Evolutionary conservation across 1,140 invertebrate genomes (phyloP).

Genomic region (Cryptotermes secundus): DNA sequence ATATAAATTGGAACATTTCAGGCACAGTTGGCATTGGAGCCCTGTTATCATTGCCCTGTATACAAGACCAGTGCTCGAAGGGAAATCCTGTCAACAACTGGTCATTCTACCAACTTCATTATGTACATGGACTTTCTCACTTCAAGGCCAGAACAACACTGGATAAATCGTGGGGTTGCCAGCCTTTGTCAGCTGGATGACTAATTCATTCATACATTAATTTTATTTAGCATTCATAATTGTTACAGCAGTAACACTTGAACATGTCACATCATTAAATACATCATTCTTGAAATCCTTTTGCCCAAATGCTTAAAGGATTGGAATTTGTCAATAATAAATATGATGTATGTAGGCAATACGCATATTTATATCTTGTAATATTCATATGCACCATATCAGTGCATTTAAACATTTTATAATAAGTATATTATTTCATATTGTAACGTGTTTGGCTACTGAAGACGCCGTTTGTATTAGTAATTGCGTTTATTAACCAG

Average conservation of each 20-base stretch:
- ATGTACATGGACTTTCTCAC: constrained; percentile 72
- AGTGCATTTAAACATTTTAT: not conserved
- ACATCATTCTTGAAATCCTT: too few species aligned
- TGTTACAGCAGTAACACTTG: too few species aligned
- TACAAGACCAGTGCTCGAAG: constrained; percentile 85
- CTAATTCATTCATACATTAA: too few species aligned
- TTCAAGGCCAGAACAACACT: constrained; percentile 67
- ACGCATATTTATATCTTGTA: not conserved
- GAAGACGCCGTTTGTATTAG: too few species aligned
- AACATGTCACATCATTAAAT: too few species aligned
- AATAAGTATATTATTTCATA: too few species aligned
- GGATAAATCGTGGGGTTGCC: constrained; percentile 86
- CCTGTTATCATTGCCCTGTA: constrained; percentile 75
- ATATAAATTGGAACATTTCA: constrained; percentile 31
- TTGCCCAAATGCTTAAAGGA: too few species aligned
- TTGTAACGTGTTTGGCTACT: too few species aligned
- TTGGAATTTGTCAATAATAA: too few species aligned
- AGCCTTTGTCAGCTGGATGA: constrained; percentile 73
- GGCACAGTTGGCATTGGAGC: constrained; percentile 50
- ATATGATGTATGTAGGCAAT: not conserved
- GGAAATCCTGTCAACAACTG: constrained; percentile 75
- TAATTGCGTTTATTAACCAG: too few species aligned
- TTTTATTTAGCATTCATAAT: too few species aligned
- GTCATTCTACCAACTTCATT: constrained; percentile 89
- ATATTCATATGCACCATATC: not conserved